phyloP scores from a whole-genome alignment of 1,140 invertebrate genomes.

The Cydia splendana region DNA sequence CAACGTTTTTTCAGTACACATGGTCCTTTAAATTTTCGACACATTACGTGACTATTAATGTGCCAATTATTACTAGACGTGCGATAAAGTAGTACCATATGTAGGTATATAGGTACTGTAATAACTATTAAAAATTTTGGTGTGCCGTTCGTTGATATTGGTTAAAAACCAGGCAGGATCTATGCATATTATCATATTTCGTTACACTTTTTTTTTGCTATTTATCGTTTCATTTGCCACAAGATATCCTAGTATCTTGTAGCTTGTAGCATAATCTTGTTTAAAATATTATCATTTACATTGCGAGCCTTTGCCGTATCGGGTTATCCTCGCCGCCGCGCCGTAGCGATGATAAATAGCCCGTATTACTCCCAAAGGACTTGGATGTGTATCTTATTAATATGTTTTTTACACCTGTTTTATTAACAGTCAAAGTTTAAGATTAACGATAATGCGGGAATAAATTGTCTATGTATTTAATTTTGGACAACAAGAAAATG shows the following conservation, averaged over 20 bases:
- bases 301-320: constrained; percentile 18
- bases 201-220: not conserved
- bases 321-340: not conserved
- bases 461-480: not conserved
- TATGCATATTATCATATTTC: not conserved
- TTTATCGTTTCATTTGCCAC: constrained; percentile 27
- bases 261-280: constrained; percentile 27
- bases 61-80: too few relatives aligned
- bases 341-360: constrained; percentile 29
- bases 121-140: too few relatives aligned
- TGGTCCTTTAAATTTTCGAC: too few relatives aligned
- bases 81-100: too few relatives aligned
- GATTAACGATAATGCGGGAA: not conserved
- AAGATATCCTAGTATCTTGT: constrained; percentile 15
- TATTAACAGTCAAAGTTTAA: constrained; percentile 8
- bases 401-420: constrained; percentile 23
- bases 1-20: too few relatives aligned
- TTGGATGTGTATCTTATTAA: constrained; percentile 27
- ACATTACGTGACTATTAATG: too few relatives aligned
- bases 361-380: constrained; percentile 25
- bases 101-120: too few relatives aligned
- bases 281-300: constrained; percentile 33
- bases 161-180: not conserved
- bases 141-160: too few relatives aligned
- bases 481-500: not conserved